A percentile compares a stretch with the other conserved stretches of the same genome.
These are phyloP conservation scores for Muschampia plurimacula DNA, from an alignment of 2,888 invertebrate genomes.

Conservation along the genomic window DNA sequence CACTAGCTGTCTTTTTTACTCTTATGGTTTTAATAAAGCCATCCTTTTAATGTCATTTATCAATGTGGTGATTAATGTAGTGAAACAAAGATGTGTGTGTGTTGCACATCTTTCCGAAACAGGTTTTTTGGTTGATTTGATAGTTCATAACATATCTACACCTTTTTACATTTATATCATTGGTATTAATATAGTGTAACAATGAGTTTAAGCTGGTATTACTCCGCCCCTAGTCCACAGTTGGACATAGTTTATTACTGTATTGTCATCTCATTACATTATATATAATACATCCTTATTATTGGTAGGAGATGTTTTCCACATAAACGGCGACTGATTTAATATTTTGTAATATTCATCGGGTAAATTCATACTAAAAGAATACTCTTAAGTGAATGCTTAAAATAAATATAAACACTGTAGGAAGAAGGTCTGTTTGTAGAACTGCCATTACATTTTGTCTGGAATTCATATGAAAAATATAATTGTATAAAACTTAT, in stretches of 20 bases:
- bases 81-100: no score
- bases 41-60: no score
- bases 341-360: neutral
- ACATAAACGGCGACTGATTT: constrained; percentile 1
- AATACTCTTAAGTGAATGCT: neutral
- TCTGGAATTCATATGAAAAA: neutral
- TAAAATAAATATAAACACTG: neutral
- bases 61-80: no score
- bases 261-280: neutral
- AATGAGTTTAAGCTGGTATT: neutral
- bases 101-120: no score
- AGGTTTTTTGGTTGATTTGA: no score
- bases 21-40: no score
- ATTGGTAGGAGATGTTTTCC: neutral
- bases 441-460: neutral
- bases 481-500: no score
- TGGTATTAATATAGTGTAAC: neutral
- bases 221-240: constrained; percentile 1
- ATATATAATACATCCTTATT: neutral
- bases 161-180: no score
- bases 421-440: neutral
- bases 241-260: neutral
- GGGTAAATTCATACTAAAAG: neutral
- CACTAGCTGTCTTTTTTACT: no score
- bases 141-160: no score